A percentile compares a stretch with the other conserved stretches of the same genome.
phyloP scores from a whole-genome alignment of 2,113 vertebrate genomes.

The Ailurus styani region DNA sequence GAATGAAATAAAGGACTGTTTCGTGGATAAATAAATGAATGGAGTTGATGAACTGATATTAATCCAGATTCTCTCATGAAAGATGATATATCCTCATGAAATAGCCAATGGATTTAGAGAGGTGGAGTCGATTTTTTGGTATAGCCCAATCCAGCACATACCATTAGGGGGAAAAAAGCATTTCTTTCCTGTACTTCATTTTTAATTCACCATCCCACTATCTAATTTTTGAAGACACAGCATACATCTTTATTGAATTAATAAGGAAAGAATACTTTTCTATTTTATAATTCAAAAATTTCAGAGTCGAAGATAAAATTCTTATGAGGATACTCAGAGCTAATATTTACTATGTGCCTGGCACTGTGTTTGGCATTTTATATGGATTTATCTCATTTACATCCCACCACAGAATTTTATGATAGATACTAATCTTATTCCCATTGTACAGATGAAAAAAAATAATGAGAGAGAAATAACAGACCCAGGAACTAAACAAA shows the following conservation, averaged over 20 bases:
- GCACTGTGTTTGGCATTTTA: not conserved
- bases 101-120: not conserved
- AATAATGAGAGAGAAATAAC: not conserved
- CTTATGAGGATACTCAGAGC: not conserved
- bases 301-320: not conserved
- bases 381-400: not conserved
- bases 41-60: not conserved
- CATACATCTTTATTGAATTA: not conserved
- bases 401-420: not conserved
- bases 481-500: not conserved
- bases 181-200: not conserved
- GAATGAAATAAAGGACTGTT: not conserved
- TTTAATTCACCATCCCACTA: not conserved
- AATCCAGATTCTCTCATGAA: not conserved
- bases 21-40: not conserved
- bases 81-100: not conserved
- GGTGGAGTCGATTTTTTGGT: not conserved
- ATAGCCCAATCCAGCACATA: not conserved
- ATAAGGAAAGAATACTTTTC: not conserved
- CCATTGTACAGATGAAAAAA: not conserved
- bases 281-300: not conserved
- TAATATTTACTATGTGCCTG: not conserved
- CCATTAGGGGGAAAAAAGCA: accelerated
- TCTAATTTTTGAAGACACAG: not conserved
- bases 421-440: not conserved